Base-by-base conservation (phyloP, 2,888 invertebrate species). In the Sthenelais limicola region DNA sequence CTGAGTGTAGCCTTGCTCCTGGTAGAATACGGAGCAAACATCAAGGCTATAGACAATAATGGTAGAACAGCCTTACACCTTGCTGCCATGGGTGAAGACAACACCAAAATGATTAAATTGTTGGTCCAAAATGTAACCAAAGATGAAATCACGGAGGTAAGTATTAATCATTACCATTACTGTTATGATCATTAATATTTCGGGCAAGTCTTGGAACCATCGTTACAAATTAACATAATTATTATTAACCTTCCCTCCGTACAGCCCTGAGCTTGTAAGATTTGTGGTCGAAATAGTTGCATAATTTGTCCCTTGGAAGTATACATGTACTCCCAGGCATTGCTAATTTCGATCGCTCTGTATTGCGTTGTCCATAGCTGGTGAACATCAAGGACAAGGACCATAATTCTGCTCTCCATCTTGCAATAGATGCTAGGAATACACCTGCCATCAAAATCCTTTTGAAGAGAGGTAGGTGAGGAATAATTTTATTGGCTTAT, bases 1-100 rank as follows among this genome's bases (percentile, higher is more conserved):
- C 74, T 76, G 1, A 82, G 81, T 48, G 84, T 87, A 32, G 85
- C 86, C 3, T 82, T 85, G 28, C 83, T 82, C 71, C 82, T 89
- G 5, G 80, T 88, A 5, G 79, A 86, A 70, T 18, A 72, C 28
- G 76, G 74, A n/a, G 66, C 54, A 15, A 48, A 56, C 30, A 35
- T 74, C 18, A 21, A 43, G 35, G 51, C 38, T 4, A 24, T 32
- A 21, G 76, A 76, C 52, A 4, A 35, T 5, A 62, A 74, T 4
- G 26, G 56, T 21, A 52, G 72, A 15, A 72, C 72, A n/a, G 28
- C 76, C 12, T 66, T 76, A 4, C 76, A 76, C 43, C 51, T 52
- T 26, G 76, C 72, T n/a, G 24, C 32, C 35, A 47, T 66, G 51
- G 66, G 66, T 7, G 72, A 68, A 21, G 74, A 72, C 9, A 21